These are phyloP conservation scores for Vulpes ferrilata DNA, from an alignment of 2,113 vertebrate species.

Conservation along the genomic window DNA sequence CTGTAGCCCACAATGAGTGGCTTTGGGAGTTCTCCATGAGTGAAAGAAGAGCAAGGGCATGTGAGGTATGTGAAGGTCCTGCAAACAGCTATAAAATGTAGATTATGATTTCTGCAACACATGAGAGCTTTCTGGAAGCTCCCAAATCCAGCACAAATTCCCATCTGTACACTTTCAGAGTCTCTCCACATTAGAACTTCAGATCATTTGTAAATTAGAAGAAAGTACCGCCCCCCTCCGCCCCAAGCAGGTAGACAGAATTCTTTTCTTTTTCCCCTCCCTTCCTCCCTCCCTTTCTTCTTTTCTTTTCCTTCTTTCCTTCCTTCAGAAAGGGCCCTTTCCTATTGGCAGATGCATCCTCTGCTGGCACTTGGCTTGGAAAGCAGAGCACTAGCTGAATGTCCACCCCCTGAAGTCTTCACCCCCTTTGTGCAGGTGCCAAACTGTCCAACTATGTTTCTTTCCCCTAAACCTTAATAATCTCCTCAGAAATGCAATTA, in stretches of 20 bases:
- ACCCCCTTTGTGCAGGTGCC: not conserved
- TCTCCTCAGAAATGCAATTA: not conserved
- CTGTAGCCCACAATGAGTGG: not conserved
- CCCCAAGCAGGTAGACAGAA: not conserved
- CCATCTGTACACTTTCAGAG: not conserved
- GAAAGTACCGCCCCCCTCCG: not conserved
- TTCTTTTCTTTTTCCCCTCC: not conserved
- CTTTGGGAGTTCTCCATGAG: not conserved
- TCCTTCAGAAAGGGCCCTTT: not conserved
- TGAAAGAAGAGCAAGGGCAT: not conserved
- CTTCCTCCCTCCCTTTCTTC: not conserved
- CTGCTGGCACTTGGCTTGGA: not conserved
- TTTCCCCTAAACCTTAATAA: not conserved
- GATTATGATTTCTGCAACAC: not conserved
- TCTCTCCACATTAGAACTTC: not conserved
- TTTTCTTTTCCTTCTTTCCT: not conserved
- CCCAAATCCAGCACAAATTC: constrained; percentile 25
- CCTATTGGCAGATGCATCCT: not conserved
- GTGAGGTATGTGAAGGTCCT: not conserved
- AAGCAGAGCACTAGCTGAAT: not conserved
- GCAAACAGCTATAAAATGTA: not conserved
- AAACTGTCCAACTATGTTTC: not conserved
- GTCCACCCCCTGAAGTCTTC: not conserved
- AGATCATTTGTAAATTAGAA: not conserved
- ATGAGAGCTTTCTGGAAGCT: not conserved